Conservation (phyloP, 2,888 invertebrate species). For the Ctena decussata region DNA sequence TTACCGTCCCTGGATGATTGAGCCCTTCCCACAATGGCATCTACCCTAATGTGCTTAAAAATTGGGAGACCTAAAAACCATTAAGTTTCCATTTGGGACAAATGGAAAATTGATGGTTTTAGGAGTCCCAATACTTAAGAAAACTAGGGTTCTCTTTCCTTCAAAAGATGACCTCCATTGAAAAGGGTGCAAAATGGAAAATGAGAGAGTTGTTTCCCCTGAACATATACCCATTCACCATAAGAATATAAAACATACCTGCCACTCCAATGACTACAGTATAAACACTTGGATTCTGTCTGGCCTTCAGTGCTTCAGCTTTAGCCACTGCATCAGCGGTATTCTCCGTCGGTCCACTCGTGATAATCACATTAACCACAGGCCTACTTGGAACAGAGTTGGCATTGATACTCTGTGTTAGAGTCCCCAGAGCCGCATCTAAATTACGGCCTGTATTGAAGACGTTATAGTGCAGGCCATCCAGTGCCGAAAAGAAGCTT, state of each 20-base stretch:
- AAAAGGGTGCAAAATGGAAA: too few species aligned
- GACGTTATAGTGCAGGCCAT: not conserved
- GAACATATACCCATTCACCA: too few species aligned
- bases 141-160: too few species aligned
- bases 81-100: too few species aligned
- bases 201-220: too few species aligned
- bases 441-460: not conserved
- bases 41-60: too few species aligned
- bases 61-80: too few species aligned
- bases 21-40: too few species aligned
- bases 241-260: not conserved
- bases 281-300: not conserved
- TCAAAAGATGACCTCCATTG: too few species aligned
- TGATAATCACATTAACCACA: not conserved
- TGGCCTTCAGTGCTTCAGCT: not conserved
- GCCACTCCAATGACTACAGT: not conserved
- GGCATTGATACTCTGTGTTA: not conserved
- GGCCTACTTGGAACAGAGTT: not conserved
- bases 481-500: not conserved
- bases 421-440: not conserved
- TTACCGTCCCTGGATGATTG: too few species aligned
- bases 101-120: too few species aligned
- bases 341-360: not conserved
- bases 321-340: not conserved
- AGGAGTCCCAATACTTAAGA: too few species aligned